Evolutionary conservation across 2,888 invertebrate species (phyloP).

Genomic region (Elmis aenea): DNA sequence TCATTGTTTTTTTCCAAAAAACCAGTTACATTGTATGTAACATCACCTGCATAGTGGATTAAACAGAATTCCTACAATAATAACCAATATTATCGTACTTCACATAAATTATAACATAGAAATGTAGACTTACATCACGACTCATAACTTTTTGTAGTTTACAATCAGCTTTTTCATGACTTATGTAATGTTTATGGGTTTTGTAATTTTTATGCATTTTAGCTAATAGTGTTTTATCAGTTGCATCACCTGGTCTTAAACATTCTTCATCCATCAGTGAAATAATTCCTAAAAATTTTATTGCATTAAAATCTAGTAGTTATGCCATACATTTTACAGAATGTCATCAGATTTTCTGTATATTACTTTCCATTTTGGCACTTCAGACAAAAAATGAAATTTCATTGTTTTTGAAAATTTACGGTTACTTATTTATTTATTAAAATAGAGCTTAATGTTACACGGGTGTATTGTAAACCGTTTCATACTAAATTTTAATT

Average conservation of each 20-base stretch:
- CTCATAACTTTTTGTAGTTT: slow-evolving; percentile 80
- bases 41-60: slow-evolving; percentile 89
- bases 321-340: background rate
- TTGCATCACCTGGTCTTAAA: slow-evolving; percentile 81
- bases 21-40: slow-evolving; percentile 80
- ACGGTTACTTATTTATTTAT: too few species aligned
- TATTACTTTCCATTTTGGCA: too few species aligned
- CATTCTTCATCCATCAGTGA: slow-evolving; percentile 89
- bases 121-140: slow-evolving; percentile 60
- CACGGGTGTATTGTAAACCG: too few species aligned
- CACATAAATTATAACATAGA: background rate
- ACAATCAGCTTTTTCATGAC: slow-evolving; percentile 72
- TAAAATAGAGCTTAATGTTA: too few species aligned
- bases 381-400: too few species aligned
- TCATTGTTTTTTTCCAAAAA: slow-evolving; percentile 95
- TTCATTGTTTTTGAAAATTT: too few species aligned
- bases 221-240: slow-evolving; percentile 74
- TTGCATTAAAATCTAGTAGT: slow-evolving; percentile 5
- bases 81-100: background rate
- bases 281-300: slow-evolving; percentile 61
- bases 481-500: too few species aligned
- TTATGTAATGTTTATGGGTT: slow-evolving; percentile 76
- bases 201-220: slow-evolving; percentile 72
- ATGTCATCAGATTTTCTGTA: too few species aligned
- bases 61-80: slow-evolving; percentile 75